Base-by-base conservation (phyloP, 2,888 invertebrate species). In the Eupithecia abbreviata region DNA sequence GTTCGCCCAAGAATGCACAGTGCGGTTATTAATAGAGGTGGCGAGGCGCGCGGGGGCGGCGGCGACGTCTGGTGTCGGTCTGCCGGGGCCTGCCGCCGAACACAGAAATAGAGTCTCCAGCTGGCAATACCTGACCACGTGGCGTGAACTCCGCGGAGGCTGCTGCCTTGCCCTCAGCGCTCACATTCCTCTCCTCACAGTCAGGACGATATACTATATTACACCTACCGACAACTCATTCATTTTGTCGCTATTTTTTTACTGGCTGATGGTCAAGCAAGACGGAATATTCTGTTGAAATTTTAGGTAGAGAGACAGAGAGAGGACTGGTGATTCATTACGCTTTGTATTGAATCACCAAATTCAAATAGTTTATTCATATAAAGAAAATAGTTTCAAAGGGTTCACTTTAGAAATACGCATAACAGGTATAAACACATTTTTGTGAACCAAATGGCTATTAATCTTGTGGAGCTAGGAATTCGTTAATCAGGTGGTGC, bases 31-130 rank as follows among this genome's bases (percentile, higher is more conserved):
- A 92, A 91, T 94, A 94, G 94, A 88, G 90, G 89, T 90, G 86
- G 90, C 90, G 91, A 93, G 95, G 91, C 91, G 93, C 92, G 95
- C 96, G 94, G 94, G 94, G 94, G 92, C 93, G 94, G 92, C 92
- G 91, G 90, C 92, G 91, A 91, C 92, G 95, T 94, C 94, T 95
- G 93, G 93, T 94, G 93, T 94, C 95, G 95, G 94, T 95, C 96
- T 96, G 95, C 96, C 95, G 93, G 96, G 95, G 95, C 95, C 96
- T 95, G 96, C 95, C 93, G 93, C 95, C 95, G 95, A 93, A 94
- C 95, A 93, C 95, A 89, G 89, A 95, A 95, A 95, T 95, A 95
- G 89, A 93, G 92, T 91, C 90, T 94, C 94, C 95, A 95, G 94
- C 93, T 94, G 93, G 92, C 91, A 86, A 88, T 93, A 93, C 93